Evolutionary conservation across 2,113 vertebrate species (phyloP).

Genomic region (Trematomus loennbergii): DNA sequence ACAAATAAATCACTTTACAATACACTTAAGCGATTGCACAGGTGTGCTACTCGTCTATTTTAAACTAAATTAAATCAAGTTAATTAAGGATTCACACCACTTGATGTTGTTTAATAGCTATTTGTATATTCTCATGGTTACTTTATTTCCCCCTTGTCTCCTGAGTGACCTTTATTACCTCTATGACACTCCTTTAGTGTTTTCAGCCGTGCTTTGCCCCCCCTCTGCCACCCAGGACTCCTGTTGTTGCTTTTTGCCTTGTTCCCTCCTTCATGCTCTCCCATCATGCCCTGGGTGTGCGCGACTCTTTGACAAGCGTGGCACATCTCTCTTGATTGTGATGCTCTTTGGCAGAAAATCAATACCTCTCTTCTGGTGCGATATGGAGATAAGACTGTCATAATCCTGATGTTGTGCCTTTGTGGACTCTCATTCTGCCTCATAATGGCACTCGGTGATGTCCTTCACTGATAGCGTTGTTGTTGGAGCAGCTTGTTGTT

Average conservation of each 20-base stretch:
- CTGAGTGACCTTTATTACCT: neutral
- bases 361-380: constrained; percentile 89
- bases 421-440: constrained; percentile 81
- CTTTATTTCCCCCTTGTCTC: neutral
- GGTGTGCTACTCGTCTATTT: too few relatives aligned
- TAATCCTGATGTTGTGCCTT: constrained; percentile 86
- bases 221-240: constrained; percentile 18
- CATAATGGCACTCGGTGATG: constrained; percentile 83
- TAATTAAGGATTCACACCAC: neutral
- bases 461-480: constrained; percentile 80
- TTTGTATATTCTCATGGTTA: too few relatives aligned
- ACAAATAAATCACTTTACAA: too few relatives aligned
- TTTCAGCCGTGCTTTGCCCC: constrained; percentile 10
- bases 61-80: too few relatives aligned
- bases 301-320: constrained; percentile 77
- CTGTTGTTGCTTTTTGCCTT: constrained; percentile 61
- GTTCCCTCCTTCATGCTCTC: constrained; percentile 65
- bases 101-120: neutral
- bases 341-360: constrained; percentile 95
- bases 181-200: constrained; percentile 11
- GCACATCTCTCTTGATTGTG: constrained; percentile 84
- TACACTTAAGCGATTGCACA: too few relatives aligned
- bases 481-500: constrained; percentile 17
- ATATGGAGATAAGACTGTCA: constrained; percentile 88
- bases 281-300: constrained; percentile 78